A percentile compares a stretch with the other conserved stretches of the same genome.
These are phyloP conservation scores for Scaptomyza tumidula DNA, from an alignment of 2,888 invertebrate species.

Conservation along the genomic window DNA sequence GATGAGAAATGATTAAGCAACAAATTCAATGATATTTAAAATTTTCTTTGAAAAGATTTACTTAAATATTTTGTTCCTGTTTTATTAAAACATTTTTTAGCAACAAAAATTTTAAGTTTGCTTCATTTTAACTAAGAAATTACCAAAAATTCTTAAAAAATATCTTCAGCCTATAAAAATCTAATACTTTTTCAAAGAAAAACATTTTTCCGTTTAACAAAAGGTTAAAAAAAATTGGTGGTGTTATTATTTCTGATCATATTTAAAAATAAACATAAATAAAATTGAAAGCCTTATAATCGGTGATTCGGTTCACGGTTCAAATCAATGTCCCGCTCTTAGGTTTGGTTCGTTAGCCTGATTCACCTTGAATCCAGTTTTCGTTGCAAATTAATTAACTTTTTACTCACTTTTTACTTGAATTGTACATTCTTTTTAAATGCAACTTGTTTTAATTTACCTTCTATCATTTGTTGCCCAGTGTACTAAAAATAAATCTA, in stretches of 20 bases:
- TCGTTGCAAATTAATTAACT: not conserved
- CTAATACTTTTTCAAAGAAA: too few relatives aligned
- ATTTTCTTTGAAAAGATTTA: not conserved
- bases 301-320: not conserved
- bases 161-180: too few relatives aligned
- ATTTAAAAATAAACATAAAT: not conserved
- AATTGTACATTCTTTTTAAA: not conserved
- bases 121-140: too few relatives aligned
- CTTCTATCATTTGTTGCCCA: not conserved
- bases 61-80: not conserved
- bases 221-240: too few relatives aligned
- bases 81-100: not conserved
- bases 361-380: not conserved
- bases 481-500: conserved; percentile 37
- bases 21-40: not conserved
- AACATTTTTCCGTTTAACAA: too few relatives aligned
- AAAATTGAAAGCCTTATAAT: not conserved
- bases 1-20: not conserved
- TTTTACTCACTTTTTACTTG: not conserved
- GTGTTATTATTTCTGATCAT: not conserved
- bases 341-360: not conserved
- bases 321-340: not conserved
- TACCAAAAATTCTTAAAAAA: too few relatives aligned
- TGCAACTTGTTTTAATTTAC: not conserved
- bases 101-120: too few relatives aligned